Percentiles rank a stretch among this genome's conserved stretches.
Evolutionary conservation across 2,113 vertebrate genomes (phyloP).

Genomic region (Corythornis madagascariensis): DNA sequence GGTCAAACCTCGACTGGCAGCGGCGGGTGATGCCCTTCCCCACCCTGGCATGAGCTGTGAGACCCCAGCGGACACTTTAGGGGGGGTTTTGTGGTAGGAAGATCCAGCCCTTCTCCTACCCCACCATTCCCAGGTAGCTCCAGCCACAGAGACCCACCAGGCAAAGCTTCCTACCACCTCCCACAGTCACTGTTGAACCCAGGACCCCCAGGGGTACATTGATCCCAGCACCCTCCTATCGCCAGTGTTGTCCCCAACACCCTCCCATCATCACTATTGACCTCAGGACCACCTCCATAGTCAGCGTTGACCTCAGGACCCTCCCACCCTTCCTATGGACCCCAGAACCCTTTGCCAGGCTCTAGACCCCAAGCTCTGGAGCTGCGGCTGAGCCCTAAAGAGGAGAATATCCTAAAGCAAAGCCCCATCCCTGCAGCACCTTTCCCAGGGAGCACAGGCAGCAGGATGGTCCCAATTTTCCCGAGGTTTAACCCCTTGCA

Average conservation of each 20-base stretch:
- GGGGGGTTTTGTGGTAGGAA: not conserved
- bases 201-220: not conserved
- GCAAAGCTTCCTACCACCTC: not conserved
- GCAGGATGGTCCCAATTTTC: not conserved
- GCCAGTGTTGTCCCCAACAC: not conserved
- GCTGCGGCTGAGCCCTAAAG: not conserved
- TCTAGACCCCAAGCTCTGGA: not conserved
- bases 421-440: not conserved
- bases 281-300: not conserved
- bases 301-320: not conserved
- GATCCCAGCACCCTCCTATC: not conserved
- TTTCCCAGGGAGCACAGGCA: fast-evolving
- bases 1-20: not conserved
- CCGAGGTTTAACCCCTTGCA: fast-evolving
- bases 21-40: not conserved
- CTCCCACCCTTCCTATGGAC: not conserved
- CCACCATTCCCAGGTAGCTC: not conserved
- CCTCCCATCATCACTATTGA: not conserved
- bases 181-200: not conserved
- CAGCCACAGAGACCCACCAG: not conserved
- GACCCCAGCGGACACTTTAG: not conserved
- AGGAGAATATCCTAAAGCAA: not conserved
- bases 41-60: not conserved
- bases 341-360: not conserved
- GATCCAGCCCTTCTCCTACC: not conserved